Base-by-base conservation (phyloP, 2,888 invertebrate species). In the Tribolium freemani region DNA sequence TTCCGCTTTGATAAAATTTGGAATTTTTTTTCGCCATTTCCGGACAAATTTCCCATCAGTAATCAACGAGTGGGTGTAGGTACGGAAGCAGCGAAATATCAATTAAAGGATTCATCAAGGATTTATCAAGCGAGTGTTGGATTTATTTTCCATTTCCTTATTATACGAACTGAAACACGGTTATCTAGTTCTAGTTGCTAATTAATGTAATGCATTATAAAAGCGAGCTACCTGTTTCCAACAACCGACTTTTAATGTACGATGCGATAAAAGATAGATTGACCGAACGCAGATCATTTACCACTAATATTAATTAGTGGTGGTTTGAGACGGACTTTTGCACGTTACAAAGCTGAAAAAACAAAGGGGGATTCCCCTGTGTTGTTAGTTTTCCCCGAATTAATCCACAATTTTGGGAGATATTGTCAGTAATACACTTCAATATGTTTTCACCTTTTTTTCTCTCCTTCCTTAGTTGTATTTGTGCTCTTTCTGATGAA, bases 101-200 rank as follows among this genome's bases (percentile, higher is more conserved):
- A 68, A 57, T 68, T 56, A 68, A 68, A 54, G 54, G 66, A 66
- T 66, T 66, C 66, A 66, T 66, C 66, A 66, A 54, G 64, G 45
- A 66, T 66, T 66, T 66, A 10, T 53, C 45, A 31, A 11, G 31
- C 9, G 53, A 20, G 44, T 38, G 64, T 16, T 46, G 66, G 66
- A 67, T 67, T 67, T 67, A 67, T 67, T 67, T 57, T 67, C 57
- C 67, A 67, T 67, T 67, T 67, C 67, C 67, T 67, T 56, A 67
- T 67, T 67, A 57, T 57, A 13, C 46, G 31, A 57, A 30, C 46
- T 58, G 48, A 46, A 67, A 67, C 57, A 57, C 56, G 67, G 67
- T 67, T 67, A 67, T 56, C 67, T 48, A 51, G 46, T 54, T 67
- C 67, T 54, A 4, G 64, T 63, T 48, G 67, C 50, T 67, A 67